Evolutionary conservation across 2,113 vertebrate genomes (phyloP), one percentile per base, ranked within the genome.

Genomic region (Oxygymnocypris stewartii): DNA sequence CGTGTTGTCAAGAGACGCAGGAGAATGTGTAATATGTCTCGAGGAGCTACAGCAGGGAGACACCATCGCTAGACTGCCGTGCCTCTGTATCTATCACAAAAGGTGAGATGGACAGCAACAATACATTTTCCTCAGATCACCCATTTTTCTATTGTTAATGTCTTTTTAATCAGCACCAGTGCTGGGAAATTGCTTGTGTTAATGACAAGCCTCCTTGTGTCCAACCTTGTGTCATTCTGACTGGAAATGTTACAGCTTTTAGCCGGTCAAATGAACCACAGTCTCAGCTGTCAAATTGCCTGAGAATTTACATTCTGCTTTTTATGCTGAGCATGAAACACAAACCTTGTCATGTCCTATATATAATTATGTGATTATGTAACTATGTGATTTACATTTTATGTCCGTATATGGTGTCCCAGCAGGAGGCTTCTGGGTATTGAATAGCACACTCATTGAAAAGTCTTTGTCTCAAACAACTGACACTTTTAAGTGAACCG

Each of bases 31-130:
- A 92, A 99, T 99, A 94, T 99, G 98, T 95, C 95, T 99, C 93
- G 98, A 99, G 92, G 98, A 99, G 87, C 96, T 99, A 92, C 96
- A 98, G 94, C 98, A 98, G 91, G 98, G 98, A 84, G 98, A 99
- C 93, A 98, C 97, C 93, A 99, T 99, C 94, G 98, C 98, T 94
- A 97, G 98, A 95, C 97, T 99, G 94, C 98, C 98, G 91, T 99
- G 98, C 96, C 97, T 99, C 95, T 99, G 98, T 96, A 98, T 99
- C 93, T 99, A 99, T 95, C 98, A 99, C 95, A 99, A 99, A 96
- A 98, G 98, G 98, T 99, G 95, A 80, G 23, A 61, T n/a, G 20
- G 57, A 61, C 57, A 59, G 0, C 0, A 35, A n/a, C 63, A 31
- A 20, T n/a, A 28, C 31, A 6, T 25, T 37, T 54, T 14, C 31